phyloP scores from a whole-genome alignment of 2,888 invertebrate genomes.

The Chymomyza amoena region DNA sequence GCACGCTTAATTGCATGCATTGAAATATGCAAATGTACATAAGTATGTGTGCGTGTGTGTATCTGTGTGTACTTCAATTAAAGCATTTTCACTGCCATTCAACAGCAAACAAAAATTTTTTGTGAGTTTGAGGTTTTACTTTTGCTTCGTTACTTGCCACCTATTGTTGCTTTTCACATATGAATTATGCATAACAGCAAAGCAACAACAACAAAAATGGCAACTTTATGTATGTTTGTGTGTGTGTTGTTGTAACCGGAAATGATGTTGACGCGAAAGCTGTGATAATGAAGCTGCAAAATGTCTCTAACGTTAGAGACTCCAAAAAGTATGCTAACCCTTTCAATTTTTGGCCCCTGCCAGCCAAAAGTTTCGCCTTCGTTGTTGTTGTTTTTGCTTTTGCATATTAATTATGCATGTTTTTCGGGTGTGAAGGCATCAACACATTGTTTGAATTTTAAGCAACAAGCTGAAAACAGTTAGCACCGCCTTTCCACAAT shows the following conservation, averaged over 20 bases:
- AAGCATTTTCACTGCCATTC: slow-evolving; percentile 64
- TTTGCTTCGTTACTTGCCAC: slow-evolving; percentile 60
- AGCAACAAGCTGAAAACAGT: slow-evolving; percentile 49
- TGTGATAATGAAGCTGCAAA: slow-evolving; percentile 75
- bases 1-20: slow-evolving; percentile 68
- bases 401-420: slow-evolving; percentile 74
- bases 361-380: slow-evolving; percentile 55
- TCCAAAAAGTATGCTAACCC: slow-evolving; percentile 57
- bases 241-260: slow-evolving; percentile 53
- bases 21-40: slow-evolving; percentile 71
- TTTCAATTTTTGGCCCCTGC: slow-evolving; percentile 63
- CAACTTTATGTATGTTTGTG: slow-evolving; percentile 18
- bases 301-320: slow-evolving; percentile 49
- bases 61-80: slow-evolving; percentile 62
- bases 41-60: slow-evolving; percentile 1
- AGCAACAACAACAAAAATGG: slow-evolving; percentile 37
- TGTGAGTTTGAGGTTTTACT: slow-evolving; percentile 58
- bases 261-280: slow-evolving; percentile 76
- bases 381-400: slow-evolving; percentile 49
- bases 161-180: slow-evolving; percentile 69
- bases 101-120: slow-evolving; percentile 1
- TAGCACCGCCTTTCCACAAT: slow-evolving; percentile 23
- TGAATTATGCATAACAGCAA: slow-evolving; percentile 72
- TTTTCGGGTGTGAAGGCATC: slow-evolving; percentile 70
- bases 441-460: slow-evolving; percentile 75